These are phyloP conservation scores for Willisornis vidua DNA, from an alignment of 2,113 vertebrate species.

Conservation along the genomic window DNA sequence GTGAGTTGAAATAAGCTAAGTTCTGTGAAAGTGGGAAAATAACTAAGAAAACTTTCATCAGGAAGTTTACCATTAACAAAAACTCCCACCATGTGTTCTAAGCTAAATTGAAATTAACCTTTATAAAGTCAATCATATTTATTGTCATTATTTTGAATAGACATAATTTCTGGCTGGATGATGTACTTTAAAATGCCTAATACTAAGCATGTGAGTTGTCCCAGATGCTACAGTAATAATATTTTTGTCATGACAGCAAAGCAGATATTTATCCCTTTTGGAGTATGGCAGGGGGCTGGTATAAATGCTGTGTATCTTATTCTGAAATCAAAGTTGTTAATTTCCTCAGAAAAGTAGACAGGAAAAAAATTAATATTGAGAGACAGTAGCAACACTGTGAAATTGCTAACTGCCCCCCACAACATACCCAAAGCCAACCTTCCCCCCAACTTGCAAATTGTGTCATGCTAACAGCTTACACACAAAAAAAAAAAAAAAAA, in stretches of 20 bases:
- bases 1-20: neutral
- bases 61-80: neutral
- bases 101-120: neutral
- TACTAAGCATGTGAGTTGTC: neutral
- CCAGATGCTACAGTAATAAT: neutral
- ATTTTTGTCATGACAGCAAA: neutral
- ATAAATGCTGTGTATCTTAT: neutral
- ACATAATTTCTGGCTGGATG: neutral
- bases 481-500: too few relatives aligned
- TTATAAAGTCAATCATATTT: neutral
- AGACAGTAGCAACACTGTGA: neutral
- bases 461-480: neutral
- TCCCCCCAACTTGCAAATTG: rapidly evolving
- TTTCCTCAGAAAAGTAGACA: neutral
- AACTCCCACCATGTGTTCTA: neutral
- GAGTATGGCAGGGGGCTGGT: neutral
- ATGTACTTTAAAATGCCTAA: neutral
- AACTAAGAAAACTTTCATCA: neutral
- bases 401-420: neutral
- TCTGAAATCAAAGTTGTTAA: neutral
- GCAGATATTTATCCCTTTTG: neutral
- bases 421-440: rapidly evolving
- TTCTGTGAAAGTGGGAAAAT: neutral
- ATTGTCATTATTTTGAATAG: neutral
- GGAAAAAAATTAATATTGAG: neutral